Conservation (phyloP, 2,888 invertebrate genomes). For the Tetropium fuscum region DNA sequence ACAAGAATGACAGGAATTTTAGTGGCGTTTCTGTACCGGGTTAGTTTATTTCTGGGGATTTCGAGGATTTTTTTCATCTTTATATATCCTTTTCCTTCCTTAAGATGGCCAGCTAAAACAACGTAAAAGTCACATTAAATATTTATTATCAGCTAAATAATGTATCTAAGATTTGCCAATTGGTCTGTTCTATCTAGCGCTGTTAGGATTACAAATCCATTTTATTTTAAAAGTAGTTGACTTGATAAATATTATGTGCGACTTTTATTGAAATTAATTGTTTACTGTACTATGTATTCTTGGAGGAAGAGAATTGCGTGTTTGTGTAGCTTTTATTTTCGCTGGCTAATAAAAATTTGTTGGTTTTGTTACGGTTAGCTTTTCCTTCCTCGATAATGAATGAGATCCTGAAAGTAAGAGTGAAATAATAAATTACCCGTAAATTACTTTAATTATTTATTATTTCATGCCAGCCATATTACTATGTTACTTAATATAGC, state of each 20-base stretch:
- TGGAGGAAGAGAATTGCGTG: constrained; percentile 47
- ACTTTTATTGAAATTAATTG: constrained; percentile 56
- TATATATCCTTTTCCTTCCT: too few species aligned
- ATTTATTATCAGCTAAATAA: constrained; percentile 6
- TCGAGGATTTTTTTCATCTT: too few species aligned
- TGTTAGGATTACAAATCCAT: constrained; percentile 4
- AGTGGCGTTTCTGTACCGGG: too few species aligned
- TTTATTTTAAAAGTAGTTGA: constrained; percentile 20
- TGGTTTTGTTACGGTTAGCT: constrained; percentile 25
- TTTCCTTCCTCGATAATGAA: constrained; percentile 29
- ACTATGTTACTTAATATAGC: too few species aligned
- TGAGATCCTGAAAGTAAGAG: constrained; percentile 26
- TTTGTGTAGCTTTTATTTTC: constrained; percentile 42
- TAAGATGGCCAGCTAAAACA: background rate
- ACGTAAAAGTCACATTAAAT: constrained; percentile 6
- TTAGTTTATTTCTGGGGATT: too few species aligned
- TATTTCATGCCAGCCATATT: background rate
- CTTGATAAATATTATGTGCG: constrained; percentile 48
- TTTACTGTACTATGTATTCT: constrained; percentile 43
- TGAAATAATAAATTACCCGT: constrained; percentile 5
- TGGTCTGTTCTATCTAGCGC: too few species aligned
- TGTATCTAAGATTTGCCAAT: constrained; percentile 1
- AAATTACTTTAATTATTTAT: constrained; percentile 13
- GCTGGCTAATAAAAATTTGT: constrained; percentile 39
- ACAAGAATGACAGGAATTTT: too few species aligned